Evolutionary conservation across 2,888 invertebrate species (phyloP), one percentile per base, ranked within the genome.

Genomic region (Polyommatus icarus): DNA sequence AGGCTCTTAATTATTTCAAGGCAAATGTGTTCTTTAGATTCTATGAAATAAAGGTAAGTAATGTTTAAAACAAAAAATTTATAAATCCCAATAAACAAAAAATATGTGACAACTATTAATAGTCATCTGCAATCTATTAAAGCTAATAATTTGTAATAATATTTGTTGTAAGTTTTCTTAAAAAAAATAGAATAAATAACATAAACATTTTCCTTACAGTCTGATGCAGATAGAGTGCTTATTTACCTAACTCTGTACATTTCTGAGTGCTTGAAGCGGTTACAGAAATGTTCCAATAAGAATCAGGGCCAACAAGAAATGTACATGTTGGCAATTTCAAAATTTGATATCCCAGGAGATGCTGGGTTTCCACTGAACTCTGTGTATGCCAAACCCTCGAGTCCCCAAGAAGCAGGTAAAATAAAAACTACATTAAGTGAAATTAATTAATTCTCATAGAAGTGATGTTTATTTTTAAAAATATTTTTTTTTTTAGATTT

Each of bases 1-100:
- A 99, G 95, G 98, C 99, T 77, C 95, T 99, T 57, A 97, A 97
- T 87, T 99, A 96, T 90, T 99, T 99, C 91, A 99, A 99, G 94
- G 99, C 99, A 0, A 99, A 99, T 94, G 99, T 99, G 0, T 99
- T 99, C 93, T 99, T 99, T 90, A 96, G 99, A 83, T 99, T 99
- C 57, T 99, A 99, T 91, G 99, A 99, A 95, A 99, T 99, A 80
- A 99, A 99, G 96, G 98, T 98, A 91, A 83, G 10, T 71, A 10
- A 29, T 36, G 73, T 75, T 59, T 29, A 7, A 24, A 50, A 50
- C 50, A 50, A 50, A 15, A 4, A 50, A 18, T 54, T 15, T 5
- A 4, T 54, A 6, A 18, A 5, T 4, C 54, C 54, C 5, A 54
- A 54, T 15, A 54, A 54, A 54, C 12, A 18, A 18, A 3, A 18